Base-by-base conservation (phyloP, 1,140 invertebrate species). In the Camponotus pennsylvanicus region DNA sequence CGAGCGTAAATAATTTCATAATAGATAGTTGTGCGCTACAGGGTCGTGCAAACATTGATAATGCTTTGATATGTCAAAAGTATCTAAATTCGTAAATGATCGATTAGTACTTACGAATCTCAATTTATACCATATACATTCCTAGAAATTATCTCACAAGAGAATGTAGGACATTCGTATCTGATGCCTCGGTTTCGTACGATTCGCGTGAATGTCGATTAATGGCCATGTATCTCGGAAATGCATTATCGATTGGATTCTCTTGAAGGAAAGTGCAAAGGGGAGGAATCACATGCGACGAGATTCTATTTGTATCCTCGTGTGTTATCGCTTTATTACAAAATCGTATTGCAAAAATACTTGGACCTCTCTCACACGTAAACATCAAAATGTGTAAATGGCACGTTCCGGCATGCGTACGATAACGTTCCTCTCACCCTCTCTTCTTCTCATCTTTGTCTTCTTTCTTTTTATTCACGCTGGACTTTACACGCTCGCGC, bases 271-370 rank as follows among this genome's bases (percentile, higher is more conserved):
- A 55, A 71, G 21, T 40, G 18, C 4, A 18, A 52, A 6, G 27
- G 18, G 40, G 11, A 52, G 13, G 7, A 83, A 83, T 34, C 32
- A 82, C 37, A 45, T 42, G 52, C 49, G 71, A 69, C 34, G 9
- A 49, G 18, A 34, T 67, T 52, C 32, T 64, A 78, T 83, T 88
- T 82, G 13, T 13, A 32, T 66, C 11, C 0, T 61, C 27, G 27
- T 61, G 18, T 61, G 61, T 69, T 37, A 57, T 88, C 73, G 49
- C 69, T 91, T 92, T 88, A 89, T 92, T 92, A 86, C 77, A 90
- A 92, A 93, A 69, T 75, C 64, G 66, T 92, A 90, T 93, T 92
- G 91, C 89, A 93, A 94, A 93, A 93, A 94, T 93, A 93, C 86
- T 76, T 15, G 64, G 76, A 69, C 85, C 6, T 80, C 27, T 82